phyloP scores from a whole-genome alignment of 2,888 invertebrate genomes.

The Eilema depressum region DNA sequence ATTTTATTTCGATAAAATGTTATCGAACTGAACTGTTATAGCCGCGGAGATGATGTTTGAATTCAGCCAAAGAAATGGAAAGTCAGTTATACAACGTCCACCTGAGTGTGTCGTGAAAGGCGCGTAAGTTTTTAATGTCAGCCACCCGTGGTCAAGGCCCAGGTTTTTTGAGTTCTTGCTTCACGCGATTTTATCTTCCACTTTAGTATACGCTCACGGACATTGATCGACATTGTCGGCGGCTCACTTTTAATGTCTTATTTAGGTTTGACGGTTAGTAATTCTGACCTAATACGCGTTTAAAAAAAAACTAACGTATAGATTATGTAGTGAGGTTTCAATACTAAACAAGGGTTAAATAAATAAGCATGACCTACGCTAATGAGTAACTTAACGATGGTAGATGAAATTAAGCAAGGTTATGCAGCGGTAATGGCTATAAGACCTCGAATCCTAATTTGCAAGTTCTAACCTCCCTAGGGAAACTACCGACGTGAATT shows the following conservation, averaged over 20 bases:
- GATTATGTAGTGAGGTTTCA: neutral
- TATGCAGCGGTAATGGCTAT: neutral
- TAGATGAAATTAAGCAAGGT: too few relatives aligned
- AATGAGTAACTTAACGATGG: too few relatives aligned
- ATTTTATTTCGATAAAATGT: conserved; percentile 24
- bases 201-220: conserved; percentile 54
- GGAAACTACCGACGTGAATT: neutral
- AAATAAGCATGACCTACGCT: too few relatives aligned
- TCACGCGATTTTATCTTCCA: conserved; percentile 70
- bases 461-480: too few relatives aligned
- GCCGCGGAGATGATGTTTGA: conserved; percentile 53
- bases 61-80: conserved; percentile 79
- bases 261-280: conserved; percentile 22
- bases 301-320: neutral
- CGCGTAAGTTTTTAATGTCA: conserved; percentile 80
- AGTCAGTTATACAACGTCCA: conserved; percentile 84
- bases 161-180: conserved; percentile 74
- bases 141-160: conserved; percentile 84
- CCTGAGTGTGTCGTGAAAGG: conserved; percentile 84
- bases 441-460: neutral
- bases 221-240: conserved; percentile 57
- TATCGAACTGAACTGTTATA: conserved; percentile 26
- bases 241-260: conserved; percentile 29
- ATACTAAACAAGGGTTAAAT: neutral
- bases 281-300: conserved; percentile 23